Conservation (phyloP, 2,113 vertebrate species). For the Isurus oxyrinchus region DNA sequence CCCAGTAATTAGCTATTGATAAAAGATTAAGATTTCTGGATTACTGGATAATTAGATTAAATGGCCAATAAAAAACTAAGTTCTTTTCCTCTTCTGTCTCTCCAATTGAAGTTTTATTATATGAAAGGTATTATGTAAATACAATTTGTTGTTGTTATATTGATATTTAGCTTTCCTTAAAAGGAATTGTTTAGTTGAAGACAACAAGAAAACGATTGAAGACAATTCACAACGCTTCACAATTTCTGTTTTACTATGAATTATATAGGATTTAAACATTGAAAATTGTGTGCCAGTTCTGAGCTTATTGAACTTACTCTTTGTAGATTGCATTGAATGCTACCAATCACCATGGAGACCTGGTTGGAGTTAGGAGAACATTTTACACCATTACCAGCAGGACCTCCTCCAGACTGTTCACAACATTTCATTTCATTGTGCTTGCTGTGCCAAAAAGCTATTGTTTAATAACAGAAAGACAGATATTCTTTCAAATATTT, state of each 20-base stretch:
- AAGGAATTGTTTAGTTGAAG: too few relatives aligned
- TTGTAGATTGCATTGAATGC: background rate
- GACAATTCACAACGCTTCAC: background rate
- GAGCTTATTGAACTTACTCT: background rate
- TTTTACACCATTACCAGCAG: background rate
- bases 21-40: too few relatives aligned
- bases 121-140: too few relatives aligned
- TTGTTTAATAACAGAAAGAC: background rate
- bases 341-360: background rate
- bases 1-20: too few relatives aligned
- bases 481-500: background rate
- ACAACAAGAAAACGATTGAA: too few relatives aligned
- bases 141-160: too few relatives aligned
- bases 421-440: background rate
- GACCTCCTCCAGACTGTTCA: background rate
- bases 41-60: background rate
- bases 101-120: background rate
- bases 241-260: background rate
- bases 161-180: too few relatives aligned
- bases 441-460: background rate
- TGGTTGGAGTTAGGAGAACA: background rate
- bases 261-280: background rate
- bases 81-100: background rate
- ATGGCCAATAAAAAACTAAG: background rate
- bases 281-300: background rate